Evolutionary conservation across 2,888 invertebrate species (phyloP).

Genomic region (Andrena bicolor): DNA sequence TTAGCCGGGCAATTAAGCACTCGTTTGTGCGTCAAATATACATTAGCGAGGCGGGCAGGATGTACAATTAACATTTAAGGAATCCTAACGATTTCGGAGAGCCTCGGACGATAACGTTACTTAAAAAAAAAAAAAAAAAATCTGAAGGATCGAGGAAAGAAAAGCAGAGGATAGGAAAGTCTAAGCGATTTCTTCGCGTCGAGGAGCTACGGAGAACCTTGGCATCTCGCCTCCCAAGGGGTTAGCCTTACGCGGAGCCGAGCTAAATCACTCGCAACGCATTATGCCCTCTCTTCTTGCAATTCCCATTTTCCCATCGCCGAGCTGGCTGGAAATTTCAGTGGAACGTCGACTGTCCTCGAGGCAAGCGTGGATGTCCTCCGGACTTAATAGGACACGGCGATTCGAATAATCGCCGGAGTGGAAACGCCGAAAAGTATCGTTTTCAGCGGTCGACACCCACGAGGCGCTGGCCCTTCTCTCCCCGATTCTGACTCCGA

Average conservation of each 20-base stretch:
- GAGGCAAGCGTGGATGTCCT: too few species aligned
- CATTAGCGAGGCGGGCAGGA: constrained; percentile 16
- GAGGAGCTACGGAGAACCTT: too few species aligned
- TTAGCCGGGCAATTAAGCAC: constrained; percentile 34
- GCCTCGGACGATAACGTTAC: background rate
- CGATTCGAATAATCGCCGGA: constrained; percentile 6
- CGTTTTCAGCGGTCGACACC: constrained; percentile 32
- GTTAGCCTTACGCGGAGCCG: too few species aligned
- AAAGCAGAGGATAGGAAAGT: background rate
- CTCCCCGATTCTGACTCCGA: background rate
- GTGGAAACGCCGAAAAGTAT: constrained; percentile 7
- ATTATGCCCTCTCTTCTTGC: too few species aligned
- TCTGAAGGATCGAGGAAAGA: background rate
- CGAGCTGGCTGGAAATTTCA: too few species aligned
- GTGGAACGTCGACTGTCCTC: too few species aligned
- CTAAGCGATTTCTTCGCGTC: too few species aligned
- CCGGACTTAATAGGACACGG: background rate
- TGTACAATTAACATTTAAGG: background rate
- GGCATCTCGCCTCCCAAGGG: too few species aligned
- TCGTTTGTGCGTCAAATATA: constrained; percentile 36
- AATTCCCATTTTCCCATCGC: background rate
- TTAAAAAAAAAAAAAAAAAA: too few species aligned
- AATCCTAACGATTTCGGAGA: background rate
- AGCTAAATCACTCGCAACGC: too few species aligned
- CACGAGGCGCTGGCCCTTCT: constrained; percentile 10